Evolutionary conservation across 2,797 vertebrate species (phyloP).

Genomic region (Pterois miles): DNA sequence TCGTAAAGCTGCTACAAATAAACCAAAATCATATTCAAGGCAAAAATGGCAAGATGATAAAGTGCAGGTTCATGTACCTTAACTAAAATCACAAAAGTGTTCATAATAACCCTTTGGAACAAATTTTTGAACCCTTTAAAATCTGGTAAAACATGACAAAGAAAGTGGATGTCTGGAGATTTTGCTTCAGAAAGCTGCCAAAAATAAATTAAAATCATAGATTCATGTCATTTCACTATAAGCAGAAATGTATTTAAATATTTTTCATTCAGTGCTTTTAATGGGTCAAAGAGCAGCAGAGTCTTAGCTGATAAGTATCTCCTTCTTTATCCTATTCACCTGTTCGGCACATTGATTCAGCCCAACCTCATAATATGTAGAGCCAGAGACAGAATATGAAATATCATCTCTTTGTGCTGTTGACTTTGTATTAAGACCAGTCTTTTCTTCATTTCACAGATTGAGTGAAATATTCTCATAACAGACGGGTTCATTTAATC

Average conservation of each 20-base stretch:
- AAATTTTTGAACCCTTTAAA: too few species aligned
- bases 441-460: constrained; percentile 21
- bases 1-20: too few species aligned
- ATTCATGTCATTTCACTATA: too few species aligned
- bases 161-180: too few species aligned
- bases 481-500: constrained; percentile 33
- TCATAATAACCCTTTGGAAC: too few species aligned
- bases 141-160: too few species aligned
- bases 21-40: too few species aligned
- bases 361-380: background rate
- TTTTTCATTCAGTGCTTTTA: background rate
- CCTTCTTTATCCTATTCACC: background rate
- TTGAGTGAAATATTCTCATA: constrained; percentile 16
- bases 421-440: constrained; percentile 1
- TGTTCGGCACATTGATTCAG: background rate
- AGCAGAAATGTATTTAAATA: background rate
- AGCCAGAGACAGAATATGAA: background rate
- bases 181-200: background rate
- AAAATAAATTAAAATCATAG: background rate
- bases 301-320: background rate
- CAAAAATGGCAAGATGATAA: too few species aligned
- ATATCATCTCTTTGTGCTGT: background rate
- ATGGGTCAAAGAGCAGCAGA: background rate
- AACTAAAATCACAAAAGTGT: too few species aligned
- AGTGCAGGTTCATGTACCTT: too few species aligned